A percentile compares a stretch with the other conserved stretches of the same genome.
Evolutionary conservation across 1,140 invertebrate species (phyloP).

Genomic region (Triops cancriformis): DNA sequence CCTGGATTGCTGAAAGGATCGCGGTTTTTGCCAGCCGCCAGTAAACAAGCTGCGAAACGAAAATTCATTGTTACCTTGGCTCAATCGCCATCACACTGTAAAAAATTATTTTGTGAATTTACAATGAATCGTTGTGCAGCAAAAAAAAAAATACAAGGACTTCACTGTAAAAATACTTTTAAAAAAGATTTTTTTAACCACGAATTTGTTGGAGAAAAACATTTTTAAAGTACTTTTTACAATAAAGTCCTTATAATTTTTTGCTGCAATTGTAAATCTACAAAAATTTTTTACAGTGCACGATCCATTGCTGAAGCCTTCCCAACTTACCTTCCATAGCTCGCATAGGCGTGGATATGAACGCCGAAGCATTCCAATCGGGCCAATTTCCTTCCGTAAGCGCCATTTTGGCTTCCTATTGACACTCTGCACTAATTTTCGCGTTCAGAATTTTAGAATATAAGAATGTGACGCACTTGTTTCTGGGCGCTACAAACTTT

Average conservation of each 20-base stretch:
- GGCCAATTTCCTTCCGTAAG: constrained; percentile 27
- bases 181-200: too few species aligned
- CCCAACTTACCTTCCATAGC: constrained; percentile 35
- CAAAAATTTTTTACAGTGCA: too few species aligned
- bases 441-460: neutral
- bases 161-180: too few species aligned
- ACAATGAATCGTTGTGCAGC: too few species aligned
- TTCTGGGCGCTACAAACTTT: too few species aligned
- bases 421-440: neutral
- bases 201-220: too few species aligned
- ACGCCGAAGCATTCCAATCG: constrained; percentile 31
- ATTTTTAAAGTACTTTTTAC: too few species aligned
- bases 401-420: neutral
- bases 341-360: constrained; percentile 34
- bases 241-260: too few species aligned
- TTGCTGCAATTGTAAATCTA: too few species aligned
- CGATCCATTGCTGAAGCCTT: neutral
- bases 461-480: too few species aligned
- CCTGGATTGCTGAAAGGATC: constrained; percentile 26
- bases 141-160: too few species aligned
- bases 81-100: neutral
- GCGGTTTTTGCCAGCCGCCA: constrained; percentile 33
- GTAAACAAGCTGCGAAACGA: constrained; percentile 31
- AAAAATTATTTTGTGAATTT: too few species aligned
- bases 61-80: neutral